These are phyloP conservation scores for Uropetala carovei DNA, from an alignment of 2,888 invertebrate genomes.

Conservation along the genomic window DNA sequence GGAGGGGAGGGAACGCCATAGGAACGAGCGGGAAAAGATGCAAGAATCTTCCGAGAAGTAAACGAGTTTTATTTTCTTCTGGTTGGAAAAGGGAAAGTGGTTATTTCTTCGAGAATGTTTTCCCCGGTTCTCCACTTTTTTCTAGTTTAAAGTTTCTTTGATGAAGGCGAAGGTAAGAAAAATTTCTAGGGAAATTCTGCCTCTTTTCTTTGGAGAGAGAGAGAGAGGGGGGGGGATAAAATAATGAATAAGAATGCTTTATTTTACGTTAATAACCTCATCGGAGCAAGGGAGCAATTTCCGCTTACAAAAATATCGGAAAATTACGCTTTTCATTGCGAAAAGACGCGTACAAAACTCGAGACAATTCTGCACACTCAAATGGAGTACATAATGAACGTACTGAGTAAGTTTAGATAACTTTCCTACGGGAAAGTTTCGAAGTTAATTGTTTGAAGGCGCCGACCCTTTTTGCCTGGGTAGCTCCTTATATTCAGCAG, in stretches of 20 bases:
- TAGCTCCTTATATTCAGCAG: too few species aligned
- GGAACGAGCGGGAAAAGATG: neutral
- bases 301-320: too few species aligned
- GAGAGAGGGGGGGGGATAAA: neutral
- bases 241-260: neutral
- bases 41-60: neutral
- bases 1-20: neutral
- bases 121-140: neutral
- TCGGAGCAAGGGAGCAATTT: too few species aligned
- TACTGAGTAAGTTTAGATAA: too few species aligned
- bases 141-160: neutral
- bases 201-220: neutral
- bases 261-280: neutral
- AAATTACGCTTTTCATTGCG: too few species aligned
- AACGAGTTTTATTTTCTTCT: slow-evolving; percentile 7
- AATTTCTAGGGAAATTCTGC: neutral
- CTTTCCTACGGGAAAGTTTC: too few species aligned
- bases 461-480: too few species aligned
- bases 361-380: too few species aligned
- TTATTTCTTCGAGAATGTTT: neutral
- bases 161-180: neutral
- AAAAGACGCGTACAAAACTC: too few species aligned
- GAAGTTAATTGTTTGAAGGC: too few species aligned
- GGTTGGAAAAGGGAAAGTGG: neutral
- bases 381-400: too few species aligned